Percentiles rank a stretch among this genome's conserved stretches.
Evolutionary conservation across 2,888 invertebrate species (phyloP).

Genomic region (Smittia aterrima): DNA sequence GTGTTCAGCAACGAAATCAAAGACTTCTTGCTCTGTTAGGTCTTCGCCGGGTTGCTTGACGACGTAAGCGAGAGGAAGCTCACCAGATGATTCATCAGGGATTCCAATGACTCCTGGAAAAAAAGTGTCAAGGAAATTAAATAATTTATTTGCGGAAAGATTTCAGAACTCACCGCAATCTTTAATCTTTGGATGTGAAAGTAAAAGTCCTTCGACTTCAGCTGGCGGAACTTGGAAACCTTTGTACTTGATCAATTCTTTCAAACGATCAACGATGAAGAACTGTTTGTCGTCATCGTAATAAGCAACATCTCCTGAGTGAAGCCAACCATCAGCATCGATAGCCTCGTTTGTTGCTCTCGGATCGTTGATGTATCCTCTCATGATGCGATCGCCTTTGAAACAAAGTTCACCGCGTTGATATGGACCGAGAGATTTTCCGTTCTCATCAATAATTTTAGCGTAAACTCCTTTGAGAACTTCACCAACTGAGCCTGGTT

Average conservation of each 20-base stretch:
- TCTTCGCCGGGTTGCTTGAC: slow-evolving; percentile 60
- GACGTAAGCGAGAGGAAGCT: slow-evolving; percentile 73
- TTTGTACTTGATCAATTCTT: slow-evolving; percentile 82
- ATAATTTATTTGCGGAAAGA: too few relatives aligned
- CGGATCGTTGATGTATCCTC: slow-evolving; percentile 69
- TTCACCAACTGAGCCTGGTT: slow-evolving; percentile 62
- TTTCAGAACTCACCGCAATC: slow-evolving; percentile 55
- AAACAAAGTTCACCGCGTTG: slow-evolving; percentile 74
- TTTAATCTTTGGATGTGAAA: slow-evolving; percentile 62
- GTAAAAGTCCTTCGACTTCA: slow-evolving; percentile 71
- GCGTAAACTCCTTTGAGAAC: slow-evolving; percentile 61
- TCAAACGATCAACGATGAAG: slow-evolving; percentile 72
- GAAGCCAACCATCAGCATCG: slow-evolving; percentile 72
- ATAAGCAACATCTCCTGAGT: slow-evolving; percentile 80
- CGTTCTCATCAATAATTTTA: slow-evolving; percentile 58
- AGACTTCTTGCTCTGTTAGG: slow-evolving; percentile 59
- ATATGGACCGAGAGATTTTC: slow-evolving; percentile 58
- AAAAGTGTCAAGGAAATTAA: too few relatives aligned
- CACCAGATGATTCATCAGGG: slow-evolving; percentile 70
- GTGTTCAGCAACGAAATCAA: slow-evolving; percentile 56
- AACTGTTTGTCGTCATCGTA: slow-evolving; percentile 74
- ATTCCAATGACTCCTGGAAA: slow-evolving; percentile 71
- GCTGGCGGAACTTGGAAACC: slow-evolving; percentile 76
- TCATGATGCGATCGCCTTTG: slow-evolving; percentile 70
- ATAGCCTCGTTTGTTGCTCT: slow-evolving; percentile 60